Percentiles rank a stretch among this genome's conserved stretches.
phyloP scores from a whole-genome alignment of 2,113 vertebrate species.

The Python bivittatus region DNA sequence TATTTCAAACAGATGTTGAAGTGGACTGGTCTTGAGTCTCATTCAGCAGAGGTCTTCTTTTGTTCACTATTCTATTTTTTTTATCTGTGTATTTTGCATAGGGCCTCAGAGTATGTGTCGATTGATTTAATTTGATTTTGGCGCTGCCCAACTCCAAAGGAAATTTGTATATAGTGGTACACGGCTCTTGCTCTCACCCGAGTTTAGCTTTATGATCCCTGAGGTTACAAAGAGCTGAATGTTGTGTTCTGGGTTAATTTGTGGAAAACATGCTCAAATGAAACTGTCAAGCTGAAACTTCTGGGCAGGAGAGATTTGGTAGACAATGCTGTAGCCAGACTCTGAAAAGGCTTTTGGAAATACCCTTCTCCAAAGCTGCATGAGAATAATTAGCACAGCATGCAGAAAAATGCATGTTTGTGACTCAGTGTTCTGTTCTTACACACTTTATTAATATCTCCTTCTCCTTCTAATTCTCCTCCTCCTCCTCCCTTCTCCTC shows the following conservation, averaged over 20 bases:
- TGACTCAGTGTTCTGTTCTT: background rate
- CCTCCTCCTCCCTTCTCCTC: background rate
- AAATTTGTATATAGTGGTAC: background rate
- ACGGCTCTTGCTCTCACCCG: background rate
- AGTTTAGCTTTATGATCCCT: background rate
- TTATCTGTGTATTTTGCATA: background rate
- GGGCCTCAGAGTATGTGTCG: background rate
- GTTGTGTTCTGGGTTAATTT: background rate
- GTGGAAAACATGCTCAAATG: background rate
- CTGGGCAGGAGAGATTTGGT: background rate
- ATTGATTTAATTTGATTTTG: background rate
- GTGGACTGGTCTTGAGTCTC: background rate
- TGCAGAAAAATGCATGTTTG: background rate
- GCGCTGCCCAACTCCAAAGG: background rate
- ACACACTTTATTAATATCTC: too few relatives aligned
- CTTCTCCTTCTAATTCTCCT: background rate
- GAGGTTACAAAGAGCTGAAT: background rate
- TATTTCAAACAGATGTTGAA: background rate
- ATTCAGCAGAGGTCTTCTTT: background rate
- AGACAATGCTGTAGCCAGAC: background rate
- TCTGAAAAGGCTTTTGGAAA: background rate
- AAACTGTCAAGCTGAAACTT: background rate
- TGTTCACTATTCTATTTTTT: background rate
- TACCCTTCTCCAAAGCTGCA: background rate
- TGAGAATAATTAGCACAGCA: background rate